These are phyloP conservation scores for Azorinus chamasolen DNA, from an alignment of 2,888 invertebrate species.

Conservation along the genomic window DNA sequence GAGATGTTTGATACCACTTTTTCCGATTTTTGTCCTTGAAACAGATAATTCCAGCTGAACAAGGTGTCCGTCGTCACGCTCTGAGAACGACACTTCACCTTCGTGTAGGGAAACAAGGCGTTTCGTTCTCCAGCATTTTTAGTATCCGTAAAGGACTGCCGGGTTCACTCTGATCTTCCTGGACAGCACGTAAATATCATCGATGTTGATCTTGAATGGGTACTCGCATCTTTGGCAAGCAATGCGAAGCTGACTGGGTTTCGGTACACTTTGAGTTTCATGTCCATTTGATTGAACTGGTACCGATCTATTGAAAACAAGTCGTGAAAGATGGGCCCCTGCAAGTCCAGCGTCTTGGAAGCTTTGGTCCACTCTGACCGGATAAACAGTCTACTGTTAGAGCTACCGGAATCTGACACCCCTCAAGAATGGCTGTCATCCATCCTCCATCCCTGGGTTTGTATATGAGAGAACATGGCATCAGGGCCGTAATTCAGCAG, in stretches of 20 bases:
- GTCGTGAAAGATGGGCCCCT: conserved; percentile 53
- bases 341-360: conserved; percentile 19
- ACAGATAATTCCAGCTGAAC: conserved; percentile 2
- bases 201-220: conserved; percentile 25
- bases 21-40: too few relatives aligned
- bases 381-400: conserved; percentile 26
- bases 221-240: too few relatives aligned
- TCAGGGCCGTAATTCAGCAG: conserved; percentile 49
- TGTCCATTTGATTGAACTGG: conserved; percentile 53
- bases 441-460: conserved; percentile 35
- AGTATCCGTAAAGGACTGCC: conserved; percentile 43
- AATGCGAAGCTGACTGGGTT: conserved; percentile 41
- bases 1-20: conserved; percentile 28
- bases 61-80: background rate
- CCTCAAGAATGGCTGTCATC: conserved; percentile 41
- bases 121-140: conserved; percentile 31
- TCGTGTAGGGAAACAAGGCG: conserved; percentile 32
- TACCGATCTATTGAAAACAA: conserved; percentile 46
- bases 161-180: conserved; percentile 45
- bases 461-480: conserved; percentile 26
- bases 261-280: conserved; percentile 53
- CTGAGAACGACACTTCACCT: conserved; percentile 21
- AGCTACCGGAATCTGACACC: conserved; percentile 26
- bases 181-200: conserved; percentile 32
- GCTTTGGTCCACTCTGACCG: conserved; percentile 21